Conservation (phyloP, 2,888 invertebrate genomes). For the Panzeria rudis region DNA sequence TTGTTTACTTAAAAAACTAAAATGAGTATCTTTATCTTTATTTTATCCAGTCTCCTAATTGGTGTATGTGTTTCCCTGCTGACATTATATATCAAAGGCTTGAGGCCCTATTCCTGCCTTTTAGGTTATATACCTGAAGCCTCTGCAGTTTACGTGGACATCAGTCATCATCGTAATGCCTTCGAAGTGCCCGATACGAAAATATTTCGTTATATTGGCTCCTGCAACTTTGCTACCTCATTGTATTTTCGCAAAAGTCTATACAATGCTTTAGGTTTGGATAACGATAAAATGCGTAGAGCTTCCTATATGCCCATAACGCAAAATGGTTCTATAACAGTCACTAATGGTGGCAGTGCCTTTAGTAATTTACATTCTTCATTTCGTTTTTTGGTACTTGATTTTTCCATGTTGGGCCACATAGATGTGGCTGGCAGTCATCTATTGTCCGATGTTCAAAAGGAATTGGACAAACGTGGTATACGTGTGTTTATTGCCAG, state of each 20-base stretch:
- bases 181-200: slow-evolving; percentile 87
- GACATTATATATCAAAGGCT: slow-evolving; percentile 87
- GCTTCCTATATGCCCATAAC: slow-evolving; percentile 75
- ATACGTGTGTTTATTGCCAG: slow-evolving; percentile 85
- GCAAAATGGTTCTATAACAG: slow-evolving; percentile 71
- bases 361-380: slow-evolving; percentile 71
- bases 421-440: slow-evolving; percentile 88
- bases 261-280: slow-evolving; percentile 84
- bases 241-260: slow-evolving; percentile 85
- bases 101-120: slow-evolving; percentile 86
- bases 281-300: slow-evolving; percentile 79
- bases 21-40: neutral
- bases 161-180: slow-evolving; percentile 87
- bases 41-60: slow-evolving; percentile 83
- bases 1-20: neutral
- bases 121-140: slow-evolving; percentile 87
- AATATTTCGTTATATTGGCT: slow-evolving; percentile 88
- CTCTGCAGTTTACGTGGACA: slow-evolving; percentile 87
- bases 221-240: slow-evolving; percentile 88
- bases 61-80: slow-evolving; percentile 88
- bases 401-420: slow-evolving; percentile 87
- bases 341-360: slow-evolving; percentile 52
- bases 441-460: slow-evolving; percentile 84
- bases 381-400: slow-evolving; percentile 84
- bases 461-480: slow-evolving; percentile 85